A percentile compares a stretch with the other conserved stretches of the same genome.
Evolutionary conservation across 2,113 vertebrate genomes (phyloP).

Genomic region (Embiotoca jacksoni): DNA sequence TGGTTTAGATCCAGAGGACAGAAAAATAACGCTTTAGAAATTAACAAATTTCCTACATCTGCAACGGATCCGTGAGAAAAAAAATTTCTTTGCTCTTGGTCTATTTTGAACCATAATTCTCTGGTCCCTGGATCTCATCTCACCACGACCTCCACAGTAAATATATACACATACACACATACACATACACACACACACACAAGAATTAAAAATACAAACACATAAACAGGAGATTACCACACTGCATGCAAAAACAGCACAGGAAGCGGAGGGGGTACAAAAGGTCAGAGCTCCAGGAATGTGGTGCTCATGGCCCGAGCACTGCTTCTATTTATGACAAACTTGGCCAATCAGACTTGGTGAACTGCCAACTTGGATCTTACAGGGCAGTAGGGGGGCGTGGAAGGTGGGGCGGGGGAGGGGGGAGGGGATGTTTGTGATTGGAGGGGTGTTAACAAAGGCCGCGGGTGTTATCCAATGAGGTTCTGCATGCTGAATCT

Average conservation of each 20-base stretch:
- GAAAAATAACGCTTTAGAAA: constrained; percentile 13
- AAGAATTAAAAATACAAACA: constrained; percentile 37
- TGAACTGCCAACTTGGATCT: constrained; percentile 78
- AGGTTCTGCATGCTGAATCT: constrained; percentile 62
- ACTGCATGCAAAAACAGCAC: constrained; percentile 50
- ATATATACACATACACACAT: constrained; percentile 4
- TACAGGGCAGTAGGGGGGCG: constrained; percentile 48
- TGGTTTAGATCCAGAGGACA: constrained; percentile 11
- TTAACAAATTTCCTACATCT: constrained; percentile 13
- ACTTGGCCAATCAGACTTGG: constrained; percentile 81
- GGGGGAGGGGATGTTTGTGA: constrained; percentile 19
- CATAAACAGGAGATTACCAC: constrained; percentile 38
- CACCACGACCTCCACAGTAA: constrained; percentile 16
- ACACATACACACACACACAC: background rate
- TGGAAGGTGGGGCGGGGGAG: background rate
- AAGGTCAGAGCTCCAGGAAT: constrained; percentile 89
- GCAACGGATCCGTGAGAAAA: constrained; percentile 8
- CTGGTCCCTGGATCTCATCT: constrained; percentile 22
- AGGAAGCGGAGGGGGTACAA: constrained; percentile 88
- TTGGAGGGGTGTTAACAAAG: constrained; percentile 60
- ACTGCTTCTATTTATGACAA: constrained; percentile 83
- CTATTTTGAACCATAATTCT: constrained; percentile 26
- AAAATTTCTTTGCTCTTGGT: background rate
- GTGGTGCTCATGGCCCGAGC: constrained; percentile 56
- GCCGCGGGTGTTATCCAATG: constrained; percentile 51